Evolutionary conservation across 2,797 vertebrate genomes (phyloP).

Genomic region (Tapirus indicus): DNA sequence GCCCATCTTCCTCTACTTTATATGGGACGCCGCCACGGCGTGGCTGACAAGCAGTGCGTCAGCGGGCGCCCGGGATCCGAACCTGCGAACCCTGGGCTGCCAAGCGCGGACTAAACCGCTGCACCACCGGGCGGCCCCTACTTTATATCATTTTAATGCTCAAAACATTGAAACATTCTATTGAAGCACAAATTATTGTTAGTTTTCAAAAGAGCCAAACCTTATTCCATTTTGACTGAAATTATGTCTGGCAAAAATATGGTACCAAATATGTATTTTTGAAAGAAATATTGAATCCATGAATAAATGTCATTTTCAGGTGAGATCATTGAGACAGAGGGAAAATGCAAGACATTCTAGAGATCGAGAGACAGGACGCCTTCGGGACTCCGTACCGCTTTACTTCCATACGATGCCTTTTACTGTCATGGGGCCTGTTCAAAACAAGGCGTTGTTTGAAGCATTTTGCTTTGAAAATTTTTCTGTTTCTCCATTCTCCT

Average conservation of each 20-base stretch:
- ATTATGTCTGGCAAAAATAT: neutral
- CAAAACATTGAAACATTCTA: neutral
- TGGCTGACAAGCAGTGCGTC: too few species aligned
- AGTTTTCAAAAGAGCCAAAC: neutral
- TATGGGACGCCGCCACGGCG: too few species aligned
- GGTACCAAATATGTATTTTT: neutral
- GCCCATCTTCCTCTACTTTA: too few species aligned
- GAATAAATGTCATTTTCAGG: neutral
- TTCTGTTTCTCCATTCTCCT: neutral
- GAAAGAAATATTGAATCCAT: neutral
- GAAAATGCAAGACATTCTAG: accelerated
- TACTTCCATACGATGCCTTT: accelerated
- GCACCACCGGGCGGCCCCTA: too few species aligned
- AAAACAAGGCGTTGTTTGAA: neutral
- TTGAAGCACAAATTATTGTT: neutral
- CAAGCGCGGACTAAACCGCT: too few species aligned
- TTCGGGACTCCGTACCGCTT: accelerated
- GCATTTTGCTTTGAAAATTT: neutral
- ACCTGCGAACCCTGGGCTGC: too few species aligned
- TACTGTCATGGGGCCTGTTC: accelerated
- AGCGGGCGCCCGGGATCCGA: too few species aligned
- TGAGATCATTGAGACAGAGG: neutral
- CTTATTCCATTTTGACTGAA: neutral
- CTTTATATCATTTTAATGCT: neutral
- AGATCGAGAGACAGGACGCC: accelerated